These are phyloP conservation scores for Tadarida brasiliensis DNA, from an alignment of 2,797 vertebrate species.

Conservation along the genomic window DNA sequence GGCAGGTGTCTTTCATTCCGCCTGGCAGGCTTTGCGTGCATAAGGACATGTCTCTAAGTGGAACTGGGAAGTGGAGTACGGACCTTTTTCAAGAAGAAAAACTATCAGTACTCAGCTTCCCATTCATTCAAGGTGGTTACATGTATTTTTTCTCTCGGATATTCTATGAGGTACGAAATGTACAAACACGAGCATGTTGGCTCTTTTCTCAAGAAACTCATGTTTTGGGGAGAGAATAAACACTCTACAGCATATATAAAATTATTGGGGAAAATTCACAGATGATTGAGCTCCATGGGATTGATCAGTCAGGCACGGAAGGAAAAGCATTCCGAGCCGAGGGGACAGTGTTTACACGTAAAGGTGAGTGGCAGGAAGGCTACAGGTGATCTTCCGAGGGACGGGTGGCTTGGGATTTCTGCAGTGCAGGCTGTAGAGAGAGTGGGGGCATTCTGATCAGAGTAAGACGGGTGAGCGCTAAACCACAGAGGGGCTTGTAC, in stretches of 20 bases:
- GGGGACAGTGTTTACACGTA: neutral
- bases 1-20: neutral
- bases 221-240: neutral
- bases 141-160: neutral
- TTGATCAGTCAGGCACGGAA: neutral
- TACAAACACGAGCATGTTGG: neutral
- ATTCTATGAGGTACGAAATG: neutral
- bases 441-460: neutral
- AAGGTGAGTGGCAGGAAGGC: neutral
- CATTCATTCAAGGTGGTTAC: neutral
- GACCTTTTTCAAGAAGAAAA: neutral
- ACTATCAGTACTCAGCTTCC: neutral
- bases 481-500: neutral
- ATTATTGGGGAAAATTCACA: neutral
- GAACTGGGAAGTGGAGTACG: neutral
- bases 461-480: neutral
- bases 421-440: neutral
- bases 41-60: neutral
- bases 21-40: neutral
- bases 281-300: neutral
- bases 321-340: neutral
- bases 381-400: neutral
- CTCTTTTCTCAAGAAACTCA: neutral
- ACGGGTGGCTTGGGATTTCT: neutral
- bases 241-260: neutral